Percentiles rank a stretch among this genome's conserved stretches.
Evolutionary conservation across 2,113 vertebrate genomes (phyloP).

Genomic region (Cercopithecus mona): DNA sequence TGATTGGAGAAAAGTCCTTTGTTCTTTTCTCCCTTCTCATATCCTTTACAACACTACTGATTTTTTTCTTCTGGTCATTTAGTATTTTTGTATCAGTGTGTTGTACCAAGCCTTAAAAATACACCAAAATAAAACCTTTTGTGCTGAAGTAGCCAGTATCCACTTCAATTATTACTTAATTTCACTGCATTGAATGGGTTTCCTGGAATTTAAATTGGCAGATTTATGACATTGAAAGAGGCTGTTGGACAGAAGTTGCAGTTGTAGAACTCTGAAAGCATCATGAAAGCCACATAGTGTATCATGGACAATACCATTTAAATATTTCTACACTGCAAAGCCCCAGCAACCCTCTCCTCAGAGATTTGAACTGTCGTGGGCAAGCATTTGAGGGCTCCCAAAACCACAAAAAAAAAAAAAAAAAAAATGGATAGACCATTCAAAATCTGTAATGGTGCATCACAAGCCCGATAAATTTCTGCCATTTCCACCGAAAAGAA

Average conservation of each 20-base stretch:
- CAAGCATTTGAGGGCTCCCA: slow-evolving; percentile 67
- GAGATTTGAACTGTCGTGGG: slow-evolving; percentile 58
- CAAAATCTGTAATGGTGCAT: neutral
- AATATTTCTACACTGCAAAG: slow-evolving; percentile 63
- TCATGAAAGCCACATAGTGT: neutral
- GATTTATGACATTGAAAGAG: slow-evolving; percentile 66
- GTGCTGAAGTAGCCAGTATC: slow-evolving; percentile 76
- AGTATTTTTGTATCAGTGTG: slow-evolving; percentile 75
- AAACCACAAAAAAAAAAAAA: slow-evolving; percentile 33
- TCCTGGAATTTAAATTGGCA: slow-evolving; percentile 73
- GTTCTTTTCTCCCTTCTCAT: slow-evolving; percentile 80
- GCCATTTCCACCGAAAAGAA: slow-evolving; percentile 30
- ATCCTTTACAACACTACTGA: slow-evolving; percentile 64
- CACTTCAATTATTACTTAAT: slow-evolving; percentile 82
- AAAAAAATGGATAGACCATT: slow-evolving; percentile 2
- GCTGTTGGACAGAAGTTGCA: slow-evolving; percentile 66
- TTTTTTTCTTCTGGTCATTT: slow-evolving; percentile 67
- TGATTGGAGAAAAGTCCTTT: slow-evolving; percentile 83
- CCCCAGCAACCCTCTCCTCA: slow-evolving; percentile 16
- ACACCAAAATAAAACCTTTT: slow-evolving; percentile 76
- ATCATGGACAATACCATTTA: slow-evolving; percentile 63
- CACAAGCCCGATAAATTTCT: neutral
- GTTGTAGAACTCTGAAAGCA: slow-evolving; percentile 47
- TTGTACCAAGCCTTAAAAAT: slow-evolving; percentile 80
- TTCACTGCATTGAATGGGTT: slow-evolving; percentile 73